Evolutionary conservation across 1,140 invertebrate species (phyloP).

Genomic region (Holotrichia oblita): DNA sequence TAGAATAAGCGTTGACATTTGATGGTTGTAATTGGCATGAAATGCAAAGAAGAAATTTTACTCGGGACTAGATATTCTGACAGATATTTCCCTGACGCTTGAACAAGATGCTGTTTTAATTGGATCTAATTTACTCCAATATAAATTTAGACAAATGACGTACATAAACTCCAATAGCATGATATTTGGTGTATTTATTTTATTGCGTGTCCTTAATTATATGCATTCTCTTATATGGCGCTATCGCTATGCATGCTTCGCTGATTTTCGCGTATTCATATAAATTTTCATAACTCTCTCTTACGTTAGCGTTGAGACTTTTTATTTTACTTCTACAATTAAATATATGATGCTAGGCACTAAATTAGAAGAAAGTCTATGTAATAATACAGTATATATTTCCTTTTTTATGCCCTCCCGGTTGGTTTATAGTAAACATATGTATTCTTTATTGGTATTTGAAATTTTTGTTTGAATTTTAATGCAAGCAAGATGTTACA

Average conservation of each 20-base stretch:
- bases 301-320: neutral
- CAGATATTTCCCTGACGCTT: slow-evolving; percentile 10
- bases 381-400: too few relatives aligned
- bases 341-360: too few relatives aligned
- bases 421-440: too few relatives aligned
- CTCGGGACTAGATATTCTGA: neutral
- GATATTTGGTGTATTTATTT: neutral
- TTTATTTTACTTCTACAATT: too few relatives aligned
- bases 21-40: neutral
- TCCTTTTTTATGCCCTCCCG: too few relatives aligned
- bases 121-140: neutral
- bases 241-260: neutral
- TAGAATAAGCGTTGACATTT: neutral
- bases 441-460: too few relatives aligned
- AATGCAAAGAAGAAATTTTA: neutral
- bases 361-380: too few relatives aligned
- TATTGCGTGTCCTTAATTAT: neutral
- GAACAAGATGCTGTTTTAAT: neutral
- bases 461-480: too few relatives aligned
- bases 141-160: neutral
- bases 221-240: neutral
- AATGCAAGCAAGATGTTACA: too few relatives aligned
- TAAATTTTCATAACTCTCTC: neutral
- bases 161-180: neutral
- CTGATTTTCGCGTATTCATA: neutral